Conservation (phyloP, 2,797 vertebrate species). For the Semaprochilodus insignis region DNA sequence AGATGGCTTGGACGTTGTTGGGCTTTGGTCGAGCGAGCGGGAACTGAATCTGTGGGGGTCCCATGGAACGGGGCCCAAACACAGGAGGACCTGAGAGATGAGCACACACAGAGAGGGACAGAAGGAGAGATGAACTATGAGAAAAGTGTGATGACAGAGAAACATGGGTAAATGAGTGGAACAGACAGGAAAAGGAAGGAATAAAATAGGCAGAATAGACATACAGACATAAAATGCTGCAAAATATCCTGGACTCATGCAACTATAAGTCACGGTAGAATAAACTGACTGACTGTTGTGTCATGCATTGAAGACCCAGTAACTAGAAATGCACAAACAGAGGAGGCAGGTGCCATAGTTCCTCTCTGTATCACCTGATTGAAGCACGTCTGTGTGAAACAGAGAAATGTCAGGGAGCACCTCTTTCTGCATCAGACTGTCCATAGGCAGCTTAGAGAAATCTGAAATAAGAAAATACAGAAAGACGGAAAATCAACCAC, state of each 20-base stretch:
- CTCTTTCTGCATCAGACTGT: slow-evolving; percentile 4
- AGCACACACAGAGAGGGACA: not conserved
- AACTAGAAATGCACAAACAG: not conserved
- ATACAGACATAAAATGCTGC: no score
- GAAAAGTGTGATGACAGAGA: not conserved
- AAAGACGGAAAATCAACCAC: not conserved
- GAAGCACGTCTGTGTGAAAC: not conserved
- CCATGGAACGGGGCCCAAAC: slow-evolving; percentile 43
- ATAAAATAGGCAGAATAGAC: not conserved
- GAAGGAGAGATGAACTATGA: not conserved
- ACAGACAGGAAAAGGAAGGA: no score
- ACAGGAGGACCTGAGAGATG: slow-evolving; percentile 36
- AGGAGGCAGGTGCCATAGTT: not conserved
- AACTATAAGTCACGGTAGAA: not conserved
- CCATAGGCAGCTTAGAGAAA: not conserved
- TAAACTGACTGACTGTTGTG: not conserved
- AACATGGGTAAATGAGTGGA: not conserved
- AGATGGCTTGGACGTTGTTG: slow-evolving; percentile 73
- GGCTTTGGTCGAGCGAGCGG: slow-evolving; percentile 69
- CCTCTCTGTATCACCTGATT: not conserved
- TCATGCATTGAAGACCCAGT: not conserved
- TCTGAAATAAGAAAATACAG: not conserved
- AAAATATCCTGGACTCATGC: not conserved
- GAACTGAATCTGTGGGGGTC: slow-evolving; percentile 61
- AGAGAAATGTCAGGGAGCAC: slow-evolving; percentile 8